Conservation (phyloP, 2,797 vertebrate genomes). For the Oreortyx pictus region DNA sequence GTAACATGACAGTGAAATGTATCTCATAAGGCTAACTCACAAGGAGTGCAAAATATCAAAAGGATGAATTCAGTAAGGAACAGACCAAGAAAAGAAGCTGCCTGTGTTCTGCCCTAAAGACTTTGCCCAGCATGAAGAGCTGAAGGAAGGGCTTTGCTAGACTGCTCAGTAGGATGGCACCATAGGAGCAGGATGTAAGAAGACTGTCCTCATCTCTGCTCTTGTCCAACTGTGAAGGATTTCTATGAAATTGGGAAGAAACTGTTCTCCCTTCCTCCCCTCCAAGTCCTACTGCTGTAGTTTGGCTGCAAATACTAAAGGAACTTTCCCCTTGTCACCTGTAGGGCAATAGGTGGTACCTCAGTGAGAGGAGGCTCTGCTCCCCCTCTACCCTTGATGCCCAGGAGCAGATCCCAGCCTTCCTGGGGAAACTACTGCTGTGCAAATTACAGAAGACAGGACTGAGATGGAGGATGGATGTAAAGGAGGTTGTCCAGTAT, state of each 20-base stretch:
- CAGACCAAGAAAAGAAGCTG: background rate
- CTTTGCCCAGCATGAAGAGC: background rate
- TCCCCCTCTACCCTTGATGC: background rate
- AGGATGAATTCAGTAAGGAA: background rate
- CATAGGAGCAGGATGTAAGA: background rate
- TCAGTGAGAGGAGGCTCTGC: background rate
- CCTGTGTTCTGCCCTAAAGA: background rate
- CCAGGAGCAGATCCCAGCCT: background rate
- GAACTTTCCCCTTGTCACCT: background rate
- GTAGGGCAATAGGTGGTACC: background rate
- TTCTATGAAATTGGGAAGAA: background rate
- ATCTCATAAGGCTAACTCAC: background rate
- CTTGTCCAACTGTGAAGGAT: background rate
- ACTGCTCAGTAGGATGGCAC: background rate
- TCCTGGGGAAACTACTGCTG: background rate
- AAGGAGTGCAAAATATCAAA: background rate
- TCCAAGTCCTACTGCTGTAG: background rate
- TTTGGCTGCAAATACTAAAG: background rate
- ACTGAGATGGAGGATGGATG: background rate
- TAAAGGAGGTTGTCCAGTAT: fast-evolving
- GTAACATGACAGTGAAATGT: background rate
- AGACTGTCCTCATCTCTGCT: background rate
- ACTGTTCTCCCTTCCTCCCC: background rate
- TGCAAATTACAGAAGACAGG: background rate
- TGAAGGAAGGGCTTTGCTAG: background rate